Evolutionary conservation across 2,113 vertebrate species (phyloP).

Genomic region (Hyperoodon ampullatus): DNA sequence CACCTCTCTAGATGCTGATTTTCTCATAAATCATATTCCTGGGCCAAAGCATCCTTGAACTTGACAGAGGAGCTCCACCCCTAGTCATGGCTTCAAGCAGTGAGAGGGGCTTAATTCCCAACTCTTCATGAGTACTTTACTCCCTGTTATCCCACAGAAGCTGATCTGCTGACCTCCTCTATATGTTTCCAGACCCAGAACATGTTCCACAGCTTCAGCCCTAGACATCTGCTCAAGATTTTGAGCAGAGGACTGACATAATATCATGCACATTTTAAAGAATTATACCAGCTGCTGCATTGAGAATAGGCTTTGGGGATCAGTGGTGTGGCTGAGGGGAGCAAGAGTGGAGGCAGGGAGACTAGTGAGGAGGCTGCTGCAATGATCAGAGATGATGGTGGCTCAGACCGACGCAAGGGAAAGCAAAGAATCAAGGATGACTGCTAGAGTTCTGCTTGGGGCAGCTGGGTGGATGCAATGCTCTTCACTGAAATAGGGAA

Average conservation of each 20-base stretch:
- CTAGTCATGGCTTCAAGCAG: neutral
- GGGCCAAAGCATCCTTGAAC: neutral
- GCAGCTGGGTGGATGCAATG: neutral
- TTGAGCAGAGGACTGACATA: neutral
- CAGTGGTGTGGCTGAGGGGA: neutral
- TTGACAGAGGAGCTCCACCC: neutral
- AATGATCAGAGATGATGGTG: neutral
- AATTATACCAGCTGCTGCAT: neutral
- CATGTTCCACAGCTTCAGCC: neutral
- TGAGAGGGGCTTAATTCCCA: neutral
- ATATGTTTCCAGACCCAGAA: neutral
- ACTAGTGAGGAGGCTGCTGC: neutral
- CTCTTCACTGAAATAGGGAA: neutral
- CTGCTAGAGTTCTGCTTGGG: neutral
- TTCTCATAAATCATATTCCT: neutral
- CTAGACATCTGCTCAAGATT: neutral
- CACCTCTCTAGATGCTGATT: neutral
- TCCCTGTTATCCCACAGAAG: neutral
- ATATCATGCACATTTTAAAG: neutral
- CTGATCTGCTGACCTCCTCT: neutral
- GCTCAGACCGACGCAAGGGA: neutral
- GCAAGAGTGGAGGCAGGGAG: neutral
- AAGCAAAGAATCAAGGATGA: neutral
- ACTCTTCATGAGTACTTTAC: neutral
- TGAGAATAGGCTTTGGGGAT: neutral